A percentile compares a stretch with the other conserved stretches of the same genome.
These are phyloP conservation scores for Physella acuta DNA, from an alignment of 1,140 invertebrate species.

Conservation along the genomic window DNA sequence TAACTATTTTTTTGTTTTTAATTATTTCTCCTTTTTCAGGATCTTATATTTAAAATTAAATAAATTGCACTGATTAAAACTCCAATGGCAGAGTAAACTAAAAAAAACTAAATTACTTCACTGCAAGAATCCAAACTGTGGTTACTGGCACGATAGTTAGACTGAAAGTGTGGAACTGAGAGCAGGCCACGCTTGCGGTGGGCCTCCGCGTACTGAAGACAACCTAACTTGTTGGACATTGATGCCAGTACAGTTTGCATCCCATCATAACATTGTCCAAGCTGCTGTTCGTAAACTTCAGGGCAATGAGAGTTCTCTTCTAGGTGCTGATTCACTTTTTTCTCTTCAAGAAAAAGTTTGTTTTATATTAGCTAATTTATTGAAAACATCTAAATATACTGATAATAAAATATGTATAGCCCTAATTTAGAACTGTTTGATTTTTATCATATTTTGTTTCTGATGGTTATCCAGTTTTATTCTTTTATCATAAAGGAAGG, in stretches of 20 bases:
- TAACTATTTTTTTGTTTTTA: no score
- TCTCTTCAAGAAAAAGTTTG: no score
- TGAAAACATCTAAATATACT: no score
- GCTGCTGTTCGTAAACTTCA: conserved; percentile 42
- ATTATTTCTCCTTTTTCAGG: background rate
- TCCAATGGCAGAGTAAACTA: background rate
- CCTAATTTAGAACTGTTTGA: no score
- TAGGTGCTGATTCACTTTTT: conserved; percentile 45
- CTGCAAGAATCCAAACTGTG: conserved; percentile 6
- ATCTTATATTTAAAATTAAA: conserved; percentile 2
- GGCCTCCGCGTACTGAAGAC: conserved; percentile 51
- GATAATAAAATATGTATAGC: no score
- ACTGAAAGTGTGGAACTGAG: conserved; percentile 38
- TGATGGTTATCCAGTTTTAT: no score
- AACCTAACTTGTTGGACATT: conserved; percentile 49
- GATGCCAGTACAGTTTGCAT: conserved; percentile 48
- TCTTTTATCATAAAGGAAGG: no score
- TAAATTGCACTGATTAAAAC: background rate
- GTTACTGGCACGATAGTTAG: conserved; percentile 14
- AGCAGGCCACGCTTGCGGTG: conserved; percentile 43
- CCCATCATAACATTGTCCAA: conserved; percentile 52
- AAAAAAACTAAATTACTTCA: conserved; percentile 13
- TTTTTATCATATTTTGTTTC: no score
- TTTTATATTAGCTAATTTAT: no score
- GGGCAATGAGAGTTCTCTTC: conserved; percentile 51